Conservation (phyloP, 2,113 vertebrate species). For the Choloepus hoffmanni region DNA sequence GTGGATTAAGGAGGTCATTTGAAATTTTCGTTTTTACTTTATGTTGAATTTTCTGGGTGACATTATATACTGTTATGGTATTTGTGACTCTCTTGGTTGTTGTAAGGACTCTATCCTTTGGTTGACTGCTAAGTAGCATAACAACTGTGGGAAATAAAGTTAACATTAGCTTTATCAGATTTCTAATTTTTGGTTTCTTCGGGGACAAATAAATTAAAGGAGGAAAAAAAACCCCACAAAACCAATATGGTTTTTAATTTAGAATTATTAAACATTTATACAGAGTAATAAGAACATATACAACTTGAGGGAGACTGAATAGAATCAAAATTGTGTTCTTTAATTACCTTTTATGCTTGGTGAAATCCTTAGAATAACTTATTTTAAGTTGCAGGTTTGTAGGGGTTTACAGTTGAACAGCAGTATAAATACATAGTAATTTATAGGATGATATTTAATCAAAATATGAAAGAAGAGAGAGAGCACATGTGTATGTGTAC, state of each 20-base stretch:
- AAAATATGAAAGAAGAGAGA: conserved; percentile 16
- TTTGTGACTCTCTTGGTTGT: background rate
- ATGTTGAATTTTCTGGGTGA: conserved; percentile 21
- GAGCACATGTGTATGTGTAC: background rate
- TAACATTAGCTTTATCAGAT: conserved; percentile 6
- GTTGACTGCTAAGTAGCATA: conserved; percentile 1
- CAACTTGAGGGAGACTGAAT: background rate
- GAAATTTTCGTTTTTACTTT: conserved; percentile 41
- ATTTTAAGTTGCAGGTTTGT: conserved; percentile 37
- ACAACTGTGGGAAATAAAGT: background rate
- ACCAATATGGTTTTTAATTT: conserved; percentile 38
- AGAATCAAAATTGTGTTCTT: conserved; percentile 37
- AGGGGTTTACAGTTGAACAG: conserved; percentile 28
- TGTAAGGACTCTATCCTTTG: conserved; percentile 9
- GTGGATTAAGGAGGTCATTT: background rate
- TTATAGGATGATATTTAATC: background rate
- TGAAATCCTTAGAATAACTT: background rate
- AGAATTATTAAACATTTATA: conserved; percentile 54
- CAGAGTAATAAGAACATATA: conserved; percentile 15
- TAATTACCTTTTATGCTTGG: conserved; percentile 33
- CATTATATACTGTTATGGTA: background rate
- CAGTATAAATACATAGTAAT: background rate
- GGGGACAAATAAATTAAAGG: conserved; percentile 39
- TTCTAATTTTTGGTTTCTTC: conserved; percentile 36
- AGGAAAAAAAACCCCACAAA: background rate